Conservation (phyloP, 2,888 invertebrate genomes). For the Acanthacorydalis orientalis region DNA sequence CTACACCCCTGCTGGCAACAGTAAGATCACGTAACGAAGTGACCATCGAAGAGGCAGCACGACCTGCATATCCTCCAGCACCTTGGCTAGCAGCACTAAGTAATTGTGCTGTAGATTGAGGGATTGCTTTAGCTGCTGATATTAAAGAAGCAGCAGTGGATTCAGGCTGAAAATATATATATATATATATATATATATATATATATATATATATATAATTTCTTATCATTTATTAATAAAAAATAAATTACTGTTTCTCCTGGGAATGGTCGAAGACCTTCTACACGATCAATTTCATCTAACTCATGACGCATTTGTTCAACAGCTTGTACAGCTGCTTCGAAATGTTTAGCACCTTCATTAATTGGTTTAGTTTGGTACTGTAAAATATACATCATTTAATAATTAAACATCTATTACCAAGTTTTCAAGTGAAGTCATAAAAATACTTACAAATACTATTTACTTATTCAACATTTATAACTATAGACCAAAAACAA, state of each 20-base stretch:
- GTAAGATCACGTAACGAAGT: slow-evolving; percentile 56
- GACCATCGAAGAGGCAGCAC: slow-evolving; percentile 68
- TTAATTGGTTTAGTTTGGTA: slow-evolving; percentile 39
- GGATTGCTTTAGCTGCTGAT: slow-evolving; percentile 54
- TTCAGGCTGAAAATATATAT: slow-evolving; percentile 26
- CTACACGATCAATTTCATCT: slow-evolving; percentile 60
- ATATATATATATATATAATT: background rate
- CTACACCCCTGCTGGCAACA: slow-evolving; percentile 49
- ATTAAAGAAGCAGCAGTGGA: slow-evolving; percentile 37
- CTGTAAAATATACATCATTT: no score
- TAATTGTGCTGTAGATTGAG: slow-evolving; percentile 69
- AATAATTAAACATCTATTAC: no score
- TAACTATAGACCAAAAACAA: no score
- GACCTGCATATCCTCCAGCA: slow-evolving; percentile 63
- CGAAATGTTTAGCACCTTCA: slow-evolving; percentile 26
- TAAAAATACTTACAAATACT: background rate
- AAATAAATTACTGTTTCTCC: slow-evolving; percentile 48
- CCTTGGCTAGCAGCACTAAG: slow-evolving; percentile 71
- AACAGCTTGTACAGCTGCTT: slow-evolving; percentile 72
- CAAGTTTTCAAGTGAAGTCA: no score
- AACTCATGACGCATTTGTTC: slow-evolving; percentile 65
- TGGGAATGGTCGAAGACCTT: slow-evolving; percentile 64
- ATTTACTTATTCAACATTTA: slow-evolving; percentile 12
- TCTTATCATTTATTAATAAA: background rate
- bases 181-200: background rate